Evolutionary conservation across 2,113 vertebrate genomes (phyloP).

Genomic region (Charina bottae): DNA sequence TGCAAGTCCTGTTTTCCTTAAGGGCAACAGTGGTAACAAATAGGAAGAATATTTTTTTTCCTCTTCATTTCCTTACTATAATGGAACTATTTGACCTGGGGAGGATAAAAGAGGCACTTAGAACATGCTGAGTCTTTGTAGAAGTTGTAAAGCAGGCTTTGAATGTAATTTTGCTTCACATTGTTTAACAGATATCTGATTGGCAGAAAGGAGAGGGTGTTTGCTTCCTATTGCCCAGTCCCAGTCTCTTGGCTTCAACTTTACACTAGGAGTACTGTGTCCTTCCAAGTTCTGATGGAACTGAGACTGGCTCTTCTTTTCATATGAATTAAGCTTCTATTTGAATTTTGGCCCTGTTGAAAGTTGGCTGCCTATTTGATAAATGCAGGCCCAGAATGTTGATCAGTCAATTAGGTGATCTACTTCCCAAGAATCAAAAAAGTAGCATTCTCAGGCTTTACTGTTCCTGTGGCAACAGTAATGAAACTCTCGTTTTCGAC

Average conservation of each 20-base stretch:
- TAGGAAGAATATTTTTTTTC: not conserved
- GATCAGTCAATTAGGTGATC: constrained; percentile 68
- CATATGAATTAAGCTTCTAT: constrained; percentile 61
- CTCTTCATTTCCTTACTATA: not conserved
- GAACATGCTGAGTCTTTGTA: not conserved
- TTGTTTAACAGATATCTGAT: constrained; percentile 4
- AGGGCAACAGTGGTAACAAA: not conserved
- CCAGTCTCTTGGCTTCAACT: constrained; percentile 27
- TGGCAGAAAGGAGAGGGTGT: constrained; percentile 39
- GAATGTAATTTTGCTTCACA: not conserved
- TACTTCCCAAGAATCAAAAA: constrained; percentile 60
- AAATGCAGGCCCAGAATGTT: constrained; percentile 57
- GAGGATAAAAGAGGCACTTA: not conserved
- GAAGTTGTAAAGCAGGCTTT: constrained; percentile 27
- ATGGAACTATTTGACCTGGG: not conserved
- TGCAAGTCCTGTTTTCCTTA: not conserved
- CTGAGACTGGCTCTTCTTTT: constrained; percentile 6
- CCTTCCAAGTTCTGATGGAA: constrained; percentile 53
- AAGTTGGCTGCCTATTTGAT: constrained; percentile 64
- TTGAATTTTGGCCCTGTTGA: constrained; percentile 60
- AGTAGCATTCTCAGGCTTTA: constrained; percentile 34
- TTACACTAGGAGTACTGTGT: constrained; percentile 32
- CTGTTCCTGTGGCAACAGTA: not conserved
- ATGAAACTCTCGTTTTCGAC: not conserved
- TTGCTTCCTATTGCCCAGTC: constrained; percentile 47